Conservation (phyloP, 2,797 vertebrate species). For the Arrhamphus sclerolepis region DNA sequence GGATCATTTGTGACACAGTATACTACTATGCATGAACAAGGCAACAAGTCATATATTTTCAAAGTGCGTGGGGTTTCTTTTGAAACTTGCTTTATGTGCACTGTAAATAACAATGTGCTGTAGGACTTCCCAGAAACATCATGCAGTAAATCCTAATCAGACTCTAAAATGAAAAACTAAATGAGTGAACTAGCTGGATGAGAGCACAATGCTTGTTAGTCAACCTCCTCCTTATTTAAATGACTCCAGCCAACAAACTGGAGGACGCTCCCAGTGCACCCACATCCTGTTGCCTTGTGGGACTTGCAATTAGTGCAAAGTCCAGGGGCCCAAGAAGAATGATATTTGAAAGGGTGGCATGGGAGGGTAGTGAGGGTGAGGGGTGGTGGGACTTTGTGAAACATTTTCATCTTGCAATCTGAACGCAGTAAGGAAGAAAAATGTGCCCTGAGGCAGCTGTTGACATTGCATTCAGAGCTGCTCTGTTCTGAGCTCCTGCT, state of each 20-base stretch:
- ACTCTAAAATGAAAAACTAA: not conserved
- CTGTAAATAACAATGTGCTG: not conserved
- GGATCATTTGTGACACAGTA: too few species aligned
- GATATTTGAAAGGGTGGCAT: conserved; percentile 28
- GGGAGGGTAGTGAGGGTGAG: conserved; percentile 25
- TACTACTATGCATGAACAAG: too few species aligned
- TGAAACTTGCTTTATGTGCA: too few species aligned
- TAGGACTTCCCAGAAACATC: conserved; percentile 4
- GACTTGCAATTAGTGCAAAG: conserved; percentile 86
- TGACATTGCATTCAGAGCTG: conserved; percentile 86
- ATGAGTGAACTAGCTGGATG: conserved; percentile 7
- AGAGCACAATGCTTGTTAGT: conserved; percentile 68
- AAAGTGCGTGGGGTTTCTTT: too few species aligned
- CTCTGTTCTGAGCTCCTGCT: conserved; percentile 55
- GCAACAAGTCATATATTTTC: too few species aligned
- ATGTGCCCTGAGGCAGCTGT: conserved; percentile 88
- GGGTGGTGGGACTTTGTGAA: conserved; percentile 79
- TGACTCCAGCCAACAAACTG: conserved; percentile 78
- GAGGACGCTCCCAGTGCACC: conserved; percentile 64
- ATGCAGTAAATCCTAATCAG: conserved; percentile 6
- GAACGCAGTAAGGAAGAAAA: conserved; percentile 72
- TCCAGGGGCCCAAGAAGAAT: conserved; percentile 26
- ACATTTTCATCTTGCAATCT: conserved; percentile 90
- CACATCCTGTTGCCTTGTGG: conserved; percentile 79
- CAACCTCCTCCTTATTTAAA: conserved; percentile 82